phyloP scores from a whole-genome alignment of 2,888 invertebrate species.

The Phaonia tiefii region DNA sequence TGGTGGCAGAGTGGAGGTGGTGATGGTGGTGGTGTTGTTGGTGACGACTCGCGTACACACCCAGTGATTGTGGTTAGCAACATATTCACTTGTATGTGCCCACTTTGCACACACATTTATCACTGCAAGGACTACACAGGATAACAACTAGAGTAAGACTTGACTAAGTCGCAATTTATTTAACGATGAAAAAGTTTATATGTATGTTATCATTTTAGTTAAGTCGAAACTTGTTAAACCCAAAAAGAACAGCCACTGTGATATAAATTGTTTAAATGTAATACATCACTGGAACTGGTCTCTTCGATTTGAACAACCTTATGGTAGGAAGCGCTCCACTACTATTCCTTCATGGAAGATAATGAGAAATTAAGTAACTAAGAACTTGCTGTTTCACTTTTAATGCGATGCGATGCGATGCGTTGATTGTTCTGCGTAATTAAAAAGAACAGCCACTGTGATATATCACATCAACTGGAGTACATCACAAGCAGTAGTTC shows the following conservation, averaged over 20 bases:
- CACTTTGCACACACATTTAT: background rate
- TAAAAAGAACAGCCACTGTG: conserved; percentile 80
- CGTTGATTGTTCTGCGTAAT: conserved; percentile 69
- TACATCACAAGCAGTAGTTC: conserved; percentile 75
- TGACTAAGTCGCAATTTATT: too few relatives aligned
- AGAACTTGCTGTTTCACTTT: background rate
- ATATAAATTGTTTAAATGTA: conserved; percentile 66
- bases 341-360: conserved; percentile 7
- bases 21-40: too few relatives aligned
- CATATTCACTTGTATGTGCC: too few relatives aligned
- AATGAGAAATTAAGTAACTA: background rate
- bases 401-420: background rate
- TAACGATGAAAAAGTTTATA: background rate
- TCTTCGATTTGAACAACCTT: conserved; percentile 57
- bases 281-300: conserved; percentile 72
- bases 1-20: background rate
- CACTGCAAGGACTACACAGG: background rate
- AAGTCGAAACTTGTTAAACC: conserved; percentile 59
- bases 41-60: too few relatives aligned
- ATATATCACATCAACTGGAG: conserved; percentile 72
- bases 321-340: background rate
- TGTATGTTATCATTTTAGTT: background rate
- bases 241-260: conserved; percentile 74
- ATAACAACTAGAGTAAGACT: too few relatives aligned
- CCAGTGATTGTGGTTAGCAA: conserved; percentile 17